Percentiles rank a stretch among this genome's conserved stretches.
phyloP scores from a whole-genome alignment of 1,140 invertebrate genomes.

The Nephila pilipes region DNA sequence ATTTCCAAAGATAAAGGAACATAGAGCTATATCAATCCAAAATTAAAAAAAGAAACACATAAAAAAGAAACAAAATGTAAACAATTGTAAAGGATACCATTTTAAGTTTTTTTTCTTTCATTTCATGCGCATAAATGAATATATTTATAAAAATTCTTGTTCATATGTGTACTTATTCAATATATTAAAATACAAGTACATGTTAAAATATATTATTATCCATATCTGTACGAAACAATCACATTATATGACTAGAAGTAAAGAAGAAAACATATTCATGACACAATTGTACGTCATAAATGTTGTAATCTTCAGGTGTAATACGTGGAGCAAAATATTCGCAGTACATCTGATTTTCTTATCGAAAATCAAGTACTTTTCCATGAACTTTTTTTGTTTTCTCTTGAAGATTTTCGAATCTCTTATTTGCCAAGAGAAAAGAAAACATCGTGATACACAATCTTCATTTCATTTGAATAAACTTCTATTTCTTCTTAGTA shows the following conservation, averaged over 20 bases:
- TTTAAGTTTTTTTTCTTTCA: not conserved
- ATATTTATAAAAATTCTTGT: not conserved
- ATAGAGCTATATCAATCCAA: no score
- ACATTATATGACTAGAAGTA: constrained; percentile 16
- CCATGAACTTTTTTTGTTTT: not conserved
- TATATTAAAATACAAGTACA: not conserved
- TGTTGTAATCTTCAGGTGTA: not conserved
- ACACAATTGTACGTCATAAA: not conserved
- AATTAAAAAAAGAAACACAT: not conserved
- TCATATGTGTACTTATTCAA: not conserved
- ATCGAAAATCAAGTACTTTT: not conserved
- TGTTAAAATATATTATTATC: not conserved
- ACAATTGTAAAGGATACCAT: not conserved
- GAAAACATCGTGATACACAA: constrained; percentile 24
- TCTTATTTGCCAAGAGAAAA: not conserved
- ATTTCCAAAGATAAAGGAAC: no score
- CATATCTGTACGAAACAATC: not conserved
- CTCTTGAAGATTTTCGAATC: not conserved
- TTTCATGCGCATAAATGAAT: not conserved
- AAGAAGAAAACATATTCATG: not conserved
- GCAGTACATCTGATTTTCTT: not conserved
- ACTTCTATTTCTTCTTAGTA: not conserved
- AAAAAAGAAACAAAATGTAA: not conserved
- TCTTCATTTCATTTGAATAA: no score
- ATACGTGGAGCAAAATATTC: not conserved